Base-by-base conservation (phyloP, 1,140 invertebrate genomes). In the Mya arenaria region DNA sequence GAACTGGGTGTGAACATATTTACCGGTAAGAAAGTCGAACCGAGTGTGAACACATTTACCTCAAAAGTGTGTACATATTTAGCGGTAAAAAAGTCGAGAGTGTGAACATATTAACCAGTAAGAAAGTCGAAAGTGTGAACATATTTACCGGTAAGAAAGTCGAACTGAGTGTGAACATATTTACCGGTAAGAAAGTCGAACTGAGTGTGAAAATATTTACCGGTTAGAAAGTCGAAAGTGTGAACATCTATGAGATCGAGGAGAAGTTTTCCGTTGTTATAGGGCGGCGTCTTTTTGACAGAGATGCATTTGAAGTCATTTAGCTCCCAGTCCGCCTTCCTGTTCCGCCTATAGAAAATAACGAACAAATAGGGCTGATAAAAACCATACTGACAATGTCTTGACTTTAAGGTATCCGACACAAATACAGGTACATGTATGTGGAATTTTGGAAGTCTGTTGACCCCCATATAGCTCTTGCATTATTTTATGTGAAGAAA, bases 141-240 rank as follows among this genome's bases (percentile, higher is more conserved):
- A n/a, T n/a, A n/a, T n/a, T n/a, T n/a, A n/a, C n/a, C 48, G 10
- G n/a, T n/a, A n/a, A n/a, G n/a, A n/a, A n/a, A n/a, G n/a, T n/a
- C n/a, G n/a, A n/a, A n/a, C n/a, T n/a, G n/a, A n/a, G n/a, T n/a
- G n/a, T n/a, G n/a, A n/a, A n/a, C n/a, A n/a, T n/a, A n/a, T n/a
- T n/a, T n/a, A n/a, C n/a, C 48, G 10, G 2, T 52, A 8, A 4
- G 25, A 8, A 52, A 52, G 25, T 23, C 25, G 2, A 25, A 60
- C 8, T 15, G 25, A 2, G 58, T 4, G 15, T 25, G 28, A 62
- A 28, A 28, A n/a, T n/a, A 62, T 37, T 30, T 52, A 77, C 74
- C 74, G 28, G 74, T 66, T 28, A 78, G 62, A 68, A 78, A 78
- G 63, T 78, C 74, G 48, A 78, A 78, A 8, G 74, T 78, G 39